These are phyloP conservation scores for Tanypteryx hageni DNA, from an alignment of 2,888 invertebrate genomes.

Conservation along the genomic window DNA sequence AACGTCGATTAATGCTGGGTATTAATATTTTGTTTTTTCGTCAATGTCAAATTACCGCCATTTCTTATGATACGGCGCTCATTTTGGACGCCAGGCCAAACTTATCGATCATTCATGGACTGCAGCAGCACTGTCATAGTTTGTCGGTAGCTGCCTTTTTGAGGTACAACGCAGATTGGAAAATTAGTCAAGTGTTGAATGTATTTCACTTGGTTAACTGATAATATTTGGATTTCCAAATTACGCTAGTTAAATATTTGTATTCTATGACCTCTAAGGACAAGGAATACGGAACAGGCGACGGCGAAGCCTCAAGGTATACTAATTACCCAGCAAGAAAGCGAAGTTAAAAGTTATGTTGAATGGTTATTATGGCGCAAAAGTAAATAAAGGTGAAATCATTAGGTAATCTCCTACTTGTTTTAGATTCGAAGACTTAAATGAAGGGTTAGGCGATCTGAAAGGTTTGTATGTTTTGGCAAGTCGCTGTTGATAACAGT, in stretches of 20 bases:
- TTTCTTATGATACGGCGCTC: constrained; percentile 57
- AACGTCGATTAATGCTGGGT: not conserved
- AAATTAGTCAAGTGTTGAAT: constrained; percentile 52
- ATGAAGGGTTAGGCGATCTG: constrained; percentile 49
- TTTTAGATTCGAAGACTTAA: constrained; percentile 50
- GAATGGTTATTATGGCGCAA: constrained; percentile 54
- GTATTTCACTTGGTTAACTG: constrained; percentile 39
- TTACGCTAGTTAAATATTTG: constrained; percentile 59
- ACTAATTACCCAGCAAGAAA: constrained; percentile 63
- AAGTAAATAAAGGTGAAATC: constrained; percentile 51
- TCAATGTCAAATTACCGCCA: constrained; percentile 52
- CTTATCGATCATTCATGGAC: constrained; percentile 64
- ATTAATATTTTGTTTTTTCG: not conserved
- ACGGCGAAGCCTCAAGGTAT: constrained; percentile 70
- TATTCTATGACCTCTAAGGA: constrained; percentile 70
- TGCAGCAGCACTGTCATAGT: constrained; percentile 63
- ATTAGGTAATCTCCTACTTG: constrained; percentile 43
- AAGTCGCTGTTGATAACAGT: constrained; percentile 36
- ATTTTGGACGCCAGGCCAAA: constrained; percentile 64
- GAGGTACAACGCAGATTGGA: constrained; percentile 64
- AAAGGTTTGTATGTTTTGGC: constrained; percentile 60
- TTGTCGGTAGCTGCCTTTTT: constrained; percentile 54
- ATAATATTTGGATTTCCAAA: constrained; percentile 53
- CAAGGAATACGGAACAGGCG: constrained; percentile 68
- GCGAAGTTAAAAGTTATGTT: constrained; percentile 62